Evolutionary conservation across 2,113 vertebrate species (phyloP), one percentile per base, ranked within the genome.

Genomic region (Tilapia sparmanii): DNA sequence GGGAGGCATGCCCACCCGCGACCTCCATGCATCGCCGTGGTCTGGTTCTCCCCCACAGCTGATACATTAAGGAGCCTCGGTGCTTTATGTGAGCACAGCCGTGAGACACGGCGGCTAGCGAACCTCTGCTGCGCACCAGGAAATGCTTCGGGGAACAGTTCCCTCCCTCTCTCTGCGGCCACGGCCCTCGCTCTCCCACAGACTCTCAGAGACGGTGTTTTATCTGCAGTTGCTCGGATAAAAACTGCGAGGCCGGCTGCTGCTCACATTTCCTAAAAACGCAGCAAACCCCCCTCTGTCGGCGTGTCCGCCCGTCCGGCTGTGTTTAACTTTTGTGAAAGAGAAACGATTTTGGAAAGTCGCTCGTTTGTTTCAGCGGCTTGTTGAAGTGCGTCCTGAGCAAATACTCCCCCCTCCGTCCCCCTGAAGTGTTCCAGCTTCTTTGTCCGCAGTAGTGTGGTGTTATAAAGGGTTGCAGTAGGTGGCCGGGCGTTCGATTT

Each of bases 51-150:
- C 90, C 90, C 90, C 92, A 90, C 93, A 80, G 57, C 94, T 87
- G 93, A 94, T 84, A 94, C 95, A 88, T 92, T 90, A 89, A 93
- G 94, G 83, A 93, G 89, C 84, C 91, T 81, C 6, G 38, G 54
- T 52, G 89, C 94, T 96, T 93, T 40, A 92, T 95, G 92, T 90
- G 92, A 91, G 88, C 92, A 61, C 89, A 90, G 96, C 96, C 93
- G 85, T 57, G 85, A 92, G 95, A 94, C 91, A 47, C 86, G 86
- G 91, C 92, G 92, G 92, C 93, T 90, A 90, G 89, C 52, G 90
- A 90, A 87, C 88, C 94, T 90, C 92, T 88, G 93, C 94, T 96
- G 93, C 94, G 92, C 94, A 95, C 88, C 94, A 93, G 93, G 93
- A 95, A 94, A 95, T 86, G 93, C 96, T 94, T 92, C 40, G 47